Evolutionary conservation across 2,797 vertebrate genomes (phyloP).

Genomic region (Margarornis squamiger): DNA sequence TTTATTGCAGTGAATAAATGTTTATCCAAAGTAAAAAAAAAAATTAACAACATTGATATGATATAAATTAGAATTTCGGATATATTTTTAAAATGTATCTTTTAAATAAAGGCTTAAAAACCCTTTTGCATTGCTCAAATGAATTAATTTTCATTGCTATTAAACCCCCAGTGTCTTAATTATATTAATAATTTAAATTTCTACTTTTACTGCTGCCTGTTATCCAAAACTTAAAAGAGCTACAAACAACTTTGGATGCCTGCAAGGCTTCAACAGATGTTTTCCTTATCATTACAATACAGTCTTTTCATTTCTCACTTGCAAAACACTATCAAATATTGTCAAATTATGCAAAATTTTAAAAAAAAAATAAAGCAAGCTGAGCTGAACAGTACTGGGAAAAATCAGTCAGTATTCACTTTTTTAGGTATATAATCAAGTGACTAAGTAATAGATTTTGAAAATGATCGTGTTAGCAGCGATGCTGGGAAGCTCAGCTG

Average conservation of each 20-base stretch:
- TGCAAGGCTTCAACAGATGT: neutral
- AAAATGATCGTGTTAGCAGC: neutral
- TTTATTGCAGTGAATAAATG: neutral
- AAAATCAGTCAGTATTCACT: neutral
- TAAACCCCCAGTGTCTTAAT: neutral
- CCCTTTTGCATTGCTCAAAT: neutral
- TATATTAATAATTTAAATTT: neutral
- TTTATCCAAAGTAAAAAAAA: neutral
- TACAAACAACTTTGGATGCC: neutral
- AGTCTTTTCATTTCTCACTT: neutral
- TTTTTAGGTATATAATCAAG: neutral
- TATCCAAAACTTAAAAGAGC: neutral
- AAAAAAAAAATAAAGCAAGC: neutral
- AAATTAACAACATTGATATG: neutral
- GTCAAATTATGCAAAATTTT: neutral
- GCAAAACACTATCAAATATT: neutral
- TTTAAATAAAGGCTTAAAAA: neutral
- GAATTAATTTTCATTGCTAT: neutral
- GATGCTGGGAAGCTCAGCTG: neutral
- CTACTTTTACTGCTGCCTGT: neutral
- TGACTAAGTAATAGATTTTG: neutral
- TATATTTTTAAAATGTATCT: neutral
- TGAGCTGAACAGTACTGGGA: neutral
- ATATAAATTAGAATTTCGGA: neutral
- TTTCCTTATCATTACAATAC: neutral